Percentiles rank a stretch among this genome's conserved stretches.
Conservation (phyloP, 1,140 invertebrate genomes). For the Panulirus ornatus region DNA sequence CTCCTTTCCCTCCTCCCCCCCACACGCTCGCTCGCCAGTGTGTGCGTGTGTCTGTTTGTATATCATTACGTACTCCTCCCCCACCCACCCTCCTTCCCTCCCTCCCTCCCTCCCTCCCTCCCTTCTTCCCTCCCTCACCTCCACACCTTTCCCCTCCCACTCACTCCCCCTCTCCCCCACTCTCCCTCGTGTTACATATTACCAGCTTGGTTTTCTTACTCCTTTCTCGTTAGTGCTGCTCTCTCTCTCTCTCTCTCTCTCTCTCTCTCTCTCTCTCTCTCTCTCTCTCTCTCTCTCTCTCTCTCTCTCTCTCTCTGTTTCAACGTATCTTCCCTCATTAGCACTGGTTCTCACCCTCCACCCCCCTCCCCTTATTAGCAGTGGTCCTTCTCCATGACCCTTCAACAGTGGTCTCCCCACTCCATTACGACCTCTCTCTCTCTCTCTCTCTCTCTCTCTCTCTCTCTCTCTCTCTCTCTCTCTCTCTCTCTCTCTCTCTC, state of each 20-base stretch:
- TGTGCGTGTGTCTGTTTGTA: no score
- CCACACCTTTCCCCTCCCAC: no score
- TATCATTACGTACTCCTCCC: no score
- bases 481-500: background rate
- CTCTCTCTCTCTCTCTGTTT: background rate
- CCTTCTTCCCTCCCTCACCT: background rate
- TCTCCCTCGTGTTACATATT: background rate
- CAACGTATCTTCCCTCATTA: no score
- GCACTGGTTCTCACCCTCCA: no score
- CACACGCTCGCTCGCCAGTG: no score
- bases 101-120: background rate
- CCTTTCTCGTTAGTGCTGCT: background rate
- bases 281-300: slow-evolving; percentile 33
- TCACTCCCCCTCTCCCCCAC: background rate
- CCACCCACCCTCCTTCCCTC: background rate
- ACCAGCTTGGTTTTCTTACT: no score
- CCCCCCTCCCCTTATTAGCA: no score
- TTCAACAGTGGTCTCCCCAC: no score
- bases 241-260: slow-evolving; percentile 36
- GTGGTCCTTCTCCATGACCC: no score
- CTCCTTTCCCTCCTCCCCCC: no score
- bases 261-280: slow-evolving; percentile 24
- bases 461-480: slow-evolving; percentile 3
- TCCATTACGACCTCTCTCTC: no score
- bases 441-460: slow-evolving; percentile 2